Evolutionary conservation across 2,888 invertebrate genomes (phyloP), one percentile per base, ranked within the genome.

Genomic region (Ophraella communa): DNA sequence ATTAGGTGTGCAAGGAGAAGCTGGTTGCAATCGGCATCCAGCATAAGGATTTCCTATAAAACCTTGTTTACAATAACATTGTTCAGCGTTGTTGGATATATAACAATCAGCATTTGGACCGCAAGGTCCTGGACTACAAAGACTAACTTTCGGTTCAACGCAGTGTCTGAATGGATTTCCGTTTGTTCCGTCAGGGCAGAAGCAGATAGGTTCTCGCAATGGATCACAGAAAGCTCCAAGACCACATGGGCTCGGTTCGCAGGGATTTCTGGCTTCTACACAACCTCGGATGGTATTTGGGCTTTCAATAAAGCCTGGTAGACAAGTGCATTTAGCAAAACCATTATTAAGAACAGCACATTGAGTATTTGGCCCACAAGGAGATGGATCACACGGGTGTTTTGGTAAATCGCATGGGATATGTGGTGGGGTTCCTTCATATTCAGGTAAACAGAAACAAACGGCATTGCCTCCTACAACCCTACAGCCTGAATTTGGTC

Each of bases 211-310:
- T 69, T 86, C 86, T 74, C 90, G 87, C 64, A 89, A 88, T 21
- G 92, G 90, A 81, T 94, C 93, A 77, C 94, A 94, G 39, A 90
- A 84, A 45, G 94, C 94, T 49, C 91, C 90, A 21, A 83, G 80
- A 20, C 94, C 94, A 74, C 94, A 94, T 4, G 90, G 91, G 76
- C 91, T 93, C 1, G 93, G 92, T 75, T 92, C 90, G 75, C 95
- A 95, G 5, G 91, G 91, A 80, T 94, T 92, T 62, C 87, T 85
- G 66, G 90, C 88, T 79, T 92, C 90, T 4, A 93, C 84, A 74
- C 95, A 95, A 45, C 94, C 95, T 77, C 94, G 85, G 44, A 95
- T 89, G 0, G 95, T 95, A 76, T 95, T 94, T 0, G 93, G 93
- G 80, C 91, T 93, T 83, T 94, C 95, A 35, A 93, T 86, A 79